Evolutionary conservation across 2,797 vertebrate species (phyloP), one percentile per base, ranked within the genome.

Genomic region (Stomatorhinus walkeri): DNA sequence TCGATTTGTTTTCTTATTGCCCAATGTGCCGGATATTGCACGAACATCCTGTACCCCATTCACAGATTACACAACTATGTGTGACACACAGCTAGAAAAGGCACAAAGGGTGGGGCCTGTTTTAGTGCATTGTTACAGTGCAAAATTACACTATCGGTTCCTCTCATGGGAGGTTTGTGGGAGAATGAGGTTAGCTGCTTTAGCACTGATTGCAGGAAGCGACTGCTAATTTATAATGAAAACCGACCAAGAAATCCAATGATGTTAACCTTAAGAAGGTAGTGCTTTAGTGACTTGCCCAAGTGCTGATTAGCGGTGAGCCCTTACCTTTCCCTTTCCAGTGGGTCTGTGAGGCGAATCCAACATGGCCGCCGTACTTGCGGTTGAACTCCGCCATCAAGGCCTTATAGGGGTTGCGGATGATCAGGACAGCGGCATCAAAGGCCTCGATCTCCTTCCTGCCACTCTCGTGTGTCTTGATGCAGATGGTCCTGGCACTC

Each of bases 331-430:
- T 98, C 72, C 98, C 98, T 91, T 93, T 98, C 98, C 98, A 99
- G 92, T 99, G 98, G 40, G 98, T 96, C 0, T 98, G 97, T 0
- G 98, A 97, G 0, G 98, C 98, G 1, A 99, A 99, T 90, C 98
- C 98, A 87, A 99, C 96, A 92, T 99, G 98, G 0, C 98, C 98
- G 0, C 98, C 98, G 0, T 98, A 98, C 61, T 99, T 99, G 89
- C 98, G 96, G 93, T 99, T 99, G 94, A 99, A 99, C 93, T 99
- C 98, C 0, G 98, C 98, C 98, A 99, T 98, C 28, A 99, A 96
- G 0, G 98, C 97, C 93, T 98, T 98, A 95, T 99, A 99, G 1
- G 98, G 98, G 94, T 98, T 98, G 0, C 98, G 96, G 91, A 99
- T 97, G 92, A 99, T 96, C 90, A 99, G 92, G 93, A 99, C 96